A percentile compares a stretch with the other conserved stretches of the same genome.
These are phyloP conservation scores for Vultur gryphus DNA, from an alignment of 2,797 vertebrate genomes.

Conservation along the genomic window DNA sequence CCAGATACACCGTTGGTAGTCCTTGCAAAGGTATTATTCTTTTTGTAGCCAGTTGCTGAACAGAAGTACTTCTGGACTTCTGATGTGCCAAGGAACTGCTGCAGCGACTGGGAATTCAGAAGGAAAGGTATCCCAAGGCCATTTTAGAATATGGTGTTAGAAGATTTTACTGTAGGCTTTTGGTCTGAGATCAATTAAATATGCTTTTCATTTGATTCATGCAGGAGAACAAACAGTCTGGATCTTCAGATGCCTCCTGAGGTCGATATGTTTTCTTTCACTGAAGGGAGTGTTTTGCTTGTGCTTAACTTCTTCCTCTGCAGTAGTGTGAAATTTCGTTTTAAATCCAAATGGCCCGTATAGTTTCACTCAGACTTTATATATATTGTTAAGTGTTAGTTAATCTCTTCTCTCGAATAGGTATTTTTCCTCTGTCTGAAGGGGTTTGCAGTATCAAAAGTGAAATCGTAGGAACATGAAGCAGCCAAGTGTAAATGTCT, in stretches of 20 bases:
- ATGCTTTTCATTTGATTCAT: constrained; percentile 27
- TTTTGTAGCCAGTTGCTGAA: neutral
- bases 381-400: neutral
- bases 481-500: neutral
- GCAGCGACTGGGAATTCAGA: neutral
- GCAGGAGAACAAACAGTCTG: constrained; percentile 3
- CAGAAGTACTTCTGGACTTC: neutral
- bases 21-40: neutral
- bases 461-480: neutral
- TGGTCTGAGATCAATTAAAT: constrained; percentile 29
- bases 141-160: neutral
- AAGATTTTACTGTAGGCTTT: neutral
- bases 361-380: neutral
- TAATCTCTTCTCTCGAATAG: neutral
- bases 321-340: neutral
- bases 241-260: constrained; percentile 6
- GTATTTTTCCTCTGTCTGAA: neutral
- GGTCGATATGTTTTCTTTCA: neutral
- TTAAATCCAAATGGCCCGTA: neutral
- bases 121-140: constrained; percentile 18
- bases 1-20: accelerated
- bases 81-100: neutral
- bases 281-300: constrained; percentile 10
- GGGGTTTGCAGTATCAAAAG: neutral
- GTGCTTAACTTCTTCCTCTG: constrained; percentile 1